phyloP scores from a whole-genome alignment of 2,797 vertebrate genomes.

The Paramormyrops hopkinsi region DNA sequence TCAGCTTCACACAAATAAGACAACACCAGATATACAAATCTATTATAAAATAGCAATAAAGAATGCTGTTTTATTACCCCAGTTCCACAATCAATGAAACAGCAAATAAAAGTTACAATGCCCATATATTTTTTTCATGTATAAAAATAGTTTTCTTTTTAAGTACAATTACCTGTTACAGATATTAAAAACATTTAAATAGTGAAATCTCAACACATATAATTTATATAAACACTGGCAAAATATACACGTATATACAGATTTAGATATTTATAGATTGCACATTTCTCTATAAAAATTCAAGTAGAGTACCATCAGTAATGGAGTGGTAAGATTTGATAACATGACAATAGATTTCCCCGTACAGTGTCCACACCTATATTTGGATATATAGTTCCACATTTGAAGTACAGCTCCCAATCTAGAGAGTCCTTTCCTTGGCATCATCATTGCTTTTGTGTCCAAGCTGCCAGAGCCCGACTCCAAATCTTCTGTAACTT shows the following conservation, averaged over 20 bases:
- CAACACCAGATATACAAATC: constrained; percentile 24
- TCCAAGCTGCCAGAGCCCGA: not conserved
- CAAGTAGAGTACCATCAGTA: constrained; percentile 26
- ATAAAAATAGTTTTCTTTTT: constrained; percentile 31
- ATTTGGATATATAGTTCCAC: constrained; percentile 26
- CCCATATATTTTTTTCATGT: constrained; percentile 26
- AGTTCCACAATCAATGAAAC: constrained; percentile 23
- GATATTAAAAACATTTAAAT: constrained; percentile 25
- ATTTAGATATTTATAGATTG: constrained; percentile 23
- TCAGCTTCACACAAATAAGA: constrained; percentile 24
- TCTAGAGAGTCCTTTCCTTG: not conserved
- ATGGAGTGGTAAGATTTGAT: constrained; percentile 15
- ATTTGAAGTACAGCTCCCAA: constrained; percentile 18
- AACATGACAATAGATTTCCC: constrained; percentile 6
- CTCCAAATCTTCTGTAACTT: not conserved
- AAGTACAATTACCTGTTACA: constrained; percentile 26
- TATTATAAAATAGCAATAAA: constrained; percentile 24
- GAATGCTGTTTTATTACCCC: constrained; percentile 18
- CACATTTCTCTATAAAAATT: constrained; percentile 26
- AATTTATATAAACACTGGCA: constrained; percentile 25
- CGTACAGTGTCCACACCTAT: constrained; percentile 34
- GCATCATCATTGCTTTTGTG: not conserved
- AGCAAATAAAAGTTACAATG: constrained; percentile 27
- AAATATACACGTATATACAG: constrained; percentile 23
- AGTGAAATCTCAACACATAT: constrained; percentile 16